Evolutionary conservation across 2,888 invertebrate genomes (phyloP), one percentile per base, ranked within the genome.

Genomic region (Drosophila pegasa): DNA sequence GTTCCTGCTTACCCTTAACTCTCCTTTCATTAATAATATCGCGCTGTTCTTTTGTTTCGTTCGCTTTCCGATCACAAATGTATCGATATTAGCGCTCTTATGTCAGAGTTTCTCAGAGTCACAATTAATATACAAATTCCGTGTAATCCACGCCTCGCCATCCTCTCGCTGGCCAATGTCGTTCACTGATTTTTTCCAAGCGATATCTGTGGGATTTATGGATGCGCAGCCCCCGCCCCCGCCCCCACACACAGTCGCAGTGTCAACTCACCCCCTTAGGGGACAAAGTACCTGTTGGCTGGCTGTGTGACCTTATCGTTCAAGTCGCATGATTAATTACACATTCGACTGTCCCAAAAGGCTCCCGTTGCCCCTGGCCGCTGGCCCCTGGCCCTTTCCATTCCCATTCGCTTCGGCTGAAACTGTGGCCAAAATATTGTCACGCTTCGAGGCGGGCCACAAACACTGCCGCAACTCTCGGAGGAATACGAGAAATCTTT

Each of bases 381-480:
- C n/a, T 18, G 27, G 4, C 4, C 16, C 12, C 4, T 9, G 18
- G 8, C 3, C 73, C 50, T 31, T 54, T 2, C 20, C 35, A 3
- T 37, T 31, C 25, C 41, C 59, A 61, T 68, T 80, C 59, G 66
- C 37, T 81, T 85, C 83, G 43, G 63, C 69, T 65, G 88, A 81
- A 81, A 71, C 55, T 88, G 87, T 88, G 87, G 89, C 89, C 83
- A 83, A 83, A 83, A 88, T 88, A 88, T 88, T 83, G 83, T 83
- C 83, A 83, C 83, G 83, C 83, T 83, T 84, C 67, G 80, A 65
- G 56, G 58, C 59, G 18, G 61, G 51, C 48, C 57, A 69, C 67
- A 66, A 71, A 76, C 65, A 45, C 75, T 56, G 63, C 70, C 70
- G 64, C 67, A 60, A 60, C 41, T 65, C 75, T 75, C 75, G 22